phyloP scores from a whole-genome alignment of 2,797 vertebrate species.

The Xyrichtys novacula region DNA sequence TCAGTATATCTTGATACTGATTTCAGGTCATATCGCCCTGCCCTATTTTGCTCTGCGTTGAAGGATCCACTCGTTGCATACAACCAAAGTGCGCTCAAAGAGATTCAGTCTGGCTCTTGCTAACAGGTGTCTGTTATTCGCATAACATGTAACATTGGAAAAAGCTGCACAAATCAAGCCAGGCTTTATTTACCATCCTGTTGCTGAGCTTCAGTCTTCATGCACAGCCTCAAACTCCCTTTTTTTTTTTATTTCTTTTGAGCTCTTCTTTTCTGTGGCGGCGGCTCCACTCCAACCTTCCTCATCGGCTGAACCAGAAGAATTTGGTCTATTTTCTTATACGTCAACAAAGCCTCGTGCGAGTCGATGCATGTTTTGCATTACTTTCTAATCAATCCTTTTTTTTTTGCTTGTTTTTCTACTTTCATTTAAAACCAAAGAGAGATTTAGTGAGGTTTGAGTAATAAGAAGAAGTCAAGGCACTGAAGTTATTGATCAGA shows the following conservation, averaged over 20 bases:
- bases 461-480: slow-evolving; percentile 15
- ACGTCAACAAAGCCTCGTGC: slow-evolving; percentile 9
- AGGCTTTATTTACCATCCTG: no score
- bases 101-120: no score
- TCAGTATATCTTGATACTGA: no score
- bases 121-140: no score
- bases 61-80: no score
- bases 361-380: slow-evolving; percentile 20
- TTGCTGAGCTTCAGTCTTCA: no score
- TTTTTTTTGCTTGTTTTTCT: slow-evolving; percentile 34
- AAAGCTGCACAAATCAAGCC: no score
- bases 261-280: not conserved
- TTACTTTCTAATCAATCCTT: slow-evolving; percentile 25
- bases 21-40: no score
- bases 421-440: slow-evolving; percentile 14
- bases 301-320: not conserved
- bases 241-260: not conserved
- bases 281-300: not conserved
- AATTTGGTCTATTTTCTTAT: slow-evolving; percentile 18
- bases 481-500: slow-evolving; percentile 36
- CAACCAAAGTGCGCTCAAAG: no score
- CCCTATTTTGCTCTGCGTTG: no score
- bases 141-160: no score
- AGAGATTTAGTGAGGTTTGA: slow-evolving; percentile 17
- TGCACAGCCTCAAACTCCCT: no score